Evolutionary conservation across 2,113 vertebrate species (phyloP).

Genomic region (Nasalis larvatus): DNA sequence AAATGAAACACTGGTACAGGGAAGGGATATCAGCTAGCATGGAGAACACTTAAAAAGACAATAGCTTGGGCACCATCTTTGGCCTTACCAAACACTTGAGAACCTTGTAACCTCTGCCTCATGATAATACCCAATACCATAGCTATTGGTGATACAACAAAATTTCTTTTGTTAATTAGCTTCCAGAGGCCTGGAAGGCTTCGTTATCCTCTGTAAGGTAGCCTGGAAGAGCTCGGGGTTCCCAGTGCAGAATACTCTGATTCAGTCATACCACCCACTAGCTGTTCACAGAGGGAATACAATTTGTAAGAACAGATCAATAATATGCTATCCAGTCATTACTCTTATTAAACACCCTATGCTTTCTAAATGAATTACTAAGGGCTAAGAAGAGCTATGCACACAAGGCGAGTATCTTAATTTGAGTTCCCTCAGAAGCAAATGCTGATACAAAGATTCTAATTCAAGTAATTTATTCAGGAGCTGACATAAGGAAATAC

Average conservation of each 20-base stretch:
- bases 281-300: not conserved
- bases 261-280: not conserved
- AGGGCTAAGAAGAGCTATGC: not conserved
- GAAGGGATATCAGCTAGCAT: not conserved
- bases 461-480: not conserved
- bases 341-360: not conserved
- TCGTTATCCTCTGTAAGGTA: too few species aligned
- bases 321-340: not conserved
- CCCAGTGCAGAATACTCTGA: not conserved
- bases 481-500: conserved; percentile 14
- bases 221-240: too few species aligned
- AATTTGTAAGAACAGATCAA: not conserved
- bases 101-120: not conserved
- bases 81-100: not conserved
- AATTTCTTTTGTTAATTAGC: not conserved
- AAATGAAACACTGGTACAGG: conserved; percentile 13
- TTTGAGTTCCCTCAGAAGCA: conserved; percentile 13
- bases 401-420: not conserved
- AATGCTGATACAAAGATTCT: not conserved
- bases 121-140: not conserved
- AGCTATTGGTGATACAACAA: not conserved
- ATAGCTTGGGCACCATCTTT: not conserved
- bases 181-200: too few species aligned
- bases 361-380: not conserved
- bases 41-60: not conserved